Base-by-base conservation (phyloP, 2,888 invertebrate species). In the Cryptosula pallasiana region DNA sequence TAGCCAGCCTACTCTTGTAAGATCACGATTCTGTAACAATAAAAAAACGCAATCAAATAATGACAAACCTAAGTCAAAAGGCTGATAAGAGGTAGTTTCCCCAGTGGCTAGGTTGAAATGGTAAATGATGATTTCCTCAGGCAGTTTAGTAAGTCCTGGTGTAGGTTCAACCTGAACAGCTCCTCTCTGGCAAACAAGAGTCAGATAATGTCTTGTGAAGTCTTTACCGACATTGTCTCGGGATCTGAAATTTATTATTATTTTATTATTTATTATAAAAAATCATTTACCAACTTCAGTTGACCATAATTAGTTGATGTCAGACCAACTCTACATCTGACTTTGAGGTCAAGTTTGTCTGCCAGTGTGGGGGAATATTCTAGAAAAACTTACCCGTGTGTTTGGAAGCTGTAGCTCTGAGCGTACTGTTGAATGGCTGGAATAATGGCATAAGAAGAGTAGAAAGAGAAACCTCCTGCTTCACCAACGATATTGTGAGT, bases 341-440 rank as follows among this genome's bases (percentile, higher is more conserved):
- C n/a, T n/a, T n/a, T n/a, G n/a, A n/a, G n/a, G n/a, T n/a, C n/a
- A n/a, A n/a, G n/a, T n/a, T n/a, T n/a, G n/a, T n/a, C n/a, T n/a
- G n/a, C n/a, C n/a, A n/a, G n/a, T n/a, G n/a, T n/a, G n/a, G n/a
- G n/a, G n/a, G n/a, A n/a, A n/a, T n/a, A n/a, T n/a, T n/a, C n/a
- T n/a, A n/a, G n/a, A n/a, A n/a, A n/a, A n/a, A 57, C 57, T n/a
- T 57, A 57, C 57, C 57, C 57, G 57, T 57, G 57, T 13, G 57
- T 57, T 23, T 57, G 57, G 23, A 57, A 57, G 57, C 57, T 57
- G 57, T 57, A 57, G 57, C 57, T 57, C 57, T 57, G 57, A n/a
- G 57, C 57, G 23, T 57, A 57, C 23, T 57, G 57, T 23, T 57
- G 57, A 13, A 57, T 57, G 25, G 20, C 5, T 5, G 57, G 57